Conservation (phyloP, 1,140 invertebrate species). For the Drosophila suzukii region DNA sequence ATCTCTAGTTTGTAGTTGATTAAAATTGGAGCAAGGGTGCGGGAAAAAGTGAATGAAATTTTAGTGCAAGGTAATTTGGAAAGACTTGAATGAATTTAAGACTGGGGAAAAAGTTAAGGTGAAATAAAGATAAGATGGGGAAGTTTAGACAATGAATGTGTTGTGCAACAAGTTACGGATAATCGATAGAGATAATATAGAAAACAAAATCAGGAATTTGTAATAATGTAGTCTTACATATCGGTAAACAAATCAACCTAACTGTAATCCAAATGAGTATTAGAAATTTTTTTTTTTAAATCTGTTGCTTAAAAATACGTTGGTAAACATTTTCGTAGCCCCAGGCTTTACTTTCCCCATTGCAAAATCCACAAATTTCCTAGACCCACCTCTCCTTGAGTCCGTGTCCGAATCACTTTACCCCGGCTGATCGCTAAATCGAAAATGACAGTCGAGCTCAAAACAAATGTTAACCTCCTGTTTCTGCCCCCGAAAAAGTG, state of each 20-base stretch:
- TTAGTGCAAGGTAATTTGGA: neutral
- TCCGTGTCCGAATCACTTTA: constrained; percentile 27
- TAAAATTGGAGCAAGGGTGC: constrained; percentile 44
- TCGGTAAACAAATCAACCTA: too few species aligned
- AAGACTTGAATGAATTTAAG: constrained; percentile 38
- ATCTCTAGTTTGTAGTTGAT: constrained; percentile 55
- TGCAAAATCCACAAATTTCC: neutral
- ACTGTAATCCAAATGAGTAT: too few species aligned
- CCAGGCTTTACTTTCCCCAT: neutral
- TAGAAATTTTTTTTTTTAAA: neutral
- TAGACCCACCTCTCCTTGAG: constrained; percentile 5
- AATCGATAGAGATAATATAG: neutral
- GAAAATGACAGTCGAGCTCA: constrained; percentile 58
- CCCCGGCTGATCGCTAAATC: constrained; percentile 35
- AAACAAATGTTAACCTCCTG: constrained; percentile 56
- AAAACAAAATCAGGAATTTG: too few species aligned
- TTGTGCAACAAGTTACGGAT: neutral
- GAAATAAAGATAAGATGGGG: neutral
- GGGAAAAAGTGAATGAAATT: constrained; percentile 33
- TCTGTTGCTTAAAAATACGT: neutral
- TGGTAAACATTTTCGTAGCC: neutral
- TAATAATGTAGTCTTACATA: too few species aligned
- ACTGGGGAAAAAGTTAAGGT: neutral
- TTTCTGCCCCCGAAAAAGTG: constrained; percentile 21
- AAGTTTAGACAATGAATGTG: neutral